Conservation (phyloP, 1,140 invertebrate species). For the Drosophila grimshawi region DNA sequence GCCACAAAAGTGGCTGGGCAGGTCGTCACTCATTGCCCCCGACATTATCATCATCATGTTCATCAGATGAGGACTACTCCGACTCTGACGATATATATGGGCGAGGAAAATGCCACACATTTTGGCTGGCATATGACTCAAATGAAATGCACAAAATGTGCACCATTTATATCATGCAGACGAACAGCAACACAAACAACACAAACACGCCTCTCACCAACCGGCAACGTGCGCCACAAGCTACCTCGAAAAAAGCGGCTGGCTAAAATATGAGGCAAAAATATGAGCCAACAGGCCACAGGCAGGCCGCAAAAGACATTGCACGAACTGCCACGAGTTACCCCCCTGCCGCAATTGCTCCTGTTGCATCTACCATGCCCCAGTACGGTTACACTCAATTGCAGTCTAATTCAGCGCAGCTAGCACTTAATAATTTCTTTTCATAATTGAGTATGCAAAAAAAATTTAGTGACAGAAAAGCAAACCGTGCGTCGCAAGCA, state of each 20-base stretch:
- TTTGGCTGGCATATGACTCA: constrained; percentile 80
- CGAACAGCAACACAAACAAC: constrained; percentile 1
- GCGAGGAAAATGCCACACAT: constrained; percentile 67
- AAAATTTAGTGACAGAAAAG: constrained; percentile 45
- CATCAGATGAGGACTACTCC: constrained; percentile 30
- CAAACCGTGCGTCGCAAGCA: constrained; percentile 35
- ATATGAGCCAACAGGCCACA: constrained; percentile 71
- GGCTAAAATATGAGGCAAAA: constrained; percentile 51
- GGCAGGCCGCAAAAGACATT: constrained; percentile 55
- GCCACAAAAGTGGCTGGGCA: constrained; percentile 43
- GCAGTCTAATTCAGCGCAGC: constrained; percentile 81
- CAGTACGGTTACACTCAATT: constrained; percentile 72
- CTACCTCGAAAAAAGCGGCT: constrained; percentile 50
- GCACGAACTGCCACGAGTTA: constrained; percentile 55
- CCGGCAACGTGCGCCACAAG: constrained; percentile 49
- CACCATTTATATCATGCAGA: constrained; percentile 75
- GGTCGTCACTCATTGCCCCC: constrained; percentile 40
- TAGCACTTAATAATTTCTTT: constrained; percentile 82
- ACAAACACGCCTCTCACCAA: not conserved
- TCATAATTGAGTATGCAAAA: constrained; percentile 72
- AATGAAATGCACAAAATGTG: constrained; percentile 83
- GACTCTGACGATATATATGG: constrained; percentile 41
- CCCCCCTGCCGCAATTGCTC: constrained; percentile 1
- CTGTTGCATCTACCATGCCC: not conserved
- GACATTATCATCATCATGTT: constrained; percentile 61